phyloP scores from a whole-genome alignment of 1,140 invertebrate species.

The Ganaspis sp. region DNA sequence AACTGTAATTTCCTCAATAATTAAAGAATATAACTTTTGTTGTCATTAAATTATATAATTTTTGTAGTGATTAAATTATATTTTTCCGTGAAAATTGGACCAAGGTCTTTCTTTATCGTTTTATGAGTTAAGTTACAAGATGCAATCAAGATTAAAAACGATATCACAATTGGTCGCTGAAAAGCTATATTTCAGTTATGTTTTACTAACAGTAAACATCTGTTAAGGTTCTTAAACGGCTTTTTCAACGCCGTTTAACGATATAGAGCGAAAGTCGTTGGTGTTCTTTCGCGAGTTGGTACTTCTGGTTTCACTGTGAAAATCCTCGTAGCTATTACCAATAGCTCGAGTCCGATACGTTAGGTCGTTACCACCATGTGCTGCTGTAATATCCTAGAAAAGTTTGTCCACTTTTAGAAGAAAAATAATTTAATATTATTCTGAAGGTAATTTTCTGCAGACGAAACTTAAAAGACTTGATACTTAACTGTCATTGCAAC shows the following conservation, averaged over 20 bases:
- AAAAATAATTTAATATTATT: slow-evolving; percentile 7
- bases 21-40: no score
- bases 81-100: background rate
- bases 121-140: background rate
- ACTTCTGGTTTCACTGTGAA: slow-evolving; percentile 13
- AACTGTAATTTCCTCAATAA: no score
- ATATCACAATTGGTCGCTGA: background rate
- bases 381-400: background rate
- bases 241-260: slow-evolving; percentile 13
- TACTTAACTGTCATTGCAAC: no score
- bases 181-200: slow-evolving; percentile 10
- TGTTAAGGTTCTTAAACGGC: slow-evolving; percentile 13
- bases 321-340: background rate
- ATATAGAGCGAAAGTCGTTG: background rate
- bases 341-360: slow-evolving; percentile 1
- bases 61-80: no score
- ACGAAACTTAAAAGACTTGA: background rate
- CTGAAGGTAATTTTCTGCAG: background rate
- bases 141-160: background rate
- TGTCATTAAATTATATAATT: no score
- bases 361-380: slow-evolving; percentile 12
- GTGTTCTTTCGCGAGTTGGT: slow-evolving; percentile 3
- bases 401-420: slow-evolving; percentile 9
- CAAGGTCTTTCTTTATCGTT: background rate
- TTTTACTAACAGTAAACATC: slow-evolving; percentile 10